Base-by-base conservation (phyloP, 2,113 vertebrate genomes). In the Psilopogon haemacephalus region DNA sequence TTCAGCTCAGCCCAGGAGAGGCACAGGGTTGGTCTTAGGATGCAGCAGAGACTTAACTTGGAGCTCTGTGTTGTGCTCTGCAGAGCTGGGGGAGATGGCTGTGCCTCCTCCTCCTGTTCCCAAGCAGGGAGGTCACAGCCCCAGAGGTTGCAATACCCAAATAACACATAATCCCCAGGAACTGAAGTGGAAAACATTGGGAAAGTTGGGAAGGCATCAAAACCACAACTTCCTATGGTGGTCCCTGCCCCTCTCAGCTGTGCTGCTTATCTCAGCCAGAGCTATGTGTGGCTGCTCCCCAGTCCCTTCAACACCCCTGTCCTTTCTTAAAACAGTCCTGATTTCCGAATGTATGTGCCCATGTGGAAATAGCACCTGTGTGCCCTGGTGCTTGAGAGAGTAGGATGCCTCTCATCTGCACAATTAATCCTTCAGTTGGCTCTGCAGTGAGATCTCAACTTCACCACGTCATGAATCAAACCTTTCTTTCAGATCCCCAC, bases 221-320 rank as follows among this genome's bases (percentile, higher is more conserved):
- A 50, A 13, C 33, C 5, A 1, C 72, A 55, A 11, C 50, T 58
- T 48, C 59, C 52, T 8, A 1, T 0, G 0, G 6, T 1, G 6
- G 15, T 38, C 26, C 14, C 54, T 10, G 46, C 1, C 1, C 54
- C 8, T 59, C 26, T 56, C 1, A 4, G 68, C 50, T 33, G 30
- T 12, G 50, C 42, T 14, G 42, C 19, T 8, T 58, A 11, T 10
- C 59, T 21, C 44, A 21, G 65, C 37, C 28, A 0, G 5, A 24
- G 50, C 46, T 20, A 9, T 3, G 4, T 15, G 58, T 0, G 1
- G 62, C 1, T 59, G 68, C 12, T 46, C 19, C 30, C 15, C 0
- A 0, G 3, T 3, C 40, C 48, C 63, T 64, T n/a, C 54, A 16
- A 15, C 4, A 12, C 15, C 52, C 54, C 44, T 1, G 0, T 4